Base-by-base conservation (phyloP, 1,140 invertebrate genomes). In the Amyelois transitella region DNA sequence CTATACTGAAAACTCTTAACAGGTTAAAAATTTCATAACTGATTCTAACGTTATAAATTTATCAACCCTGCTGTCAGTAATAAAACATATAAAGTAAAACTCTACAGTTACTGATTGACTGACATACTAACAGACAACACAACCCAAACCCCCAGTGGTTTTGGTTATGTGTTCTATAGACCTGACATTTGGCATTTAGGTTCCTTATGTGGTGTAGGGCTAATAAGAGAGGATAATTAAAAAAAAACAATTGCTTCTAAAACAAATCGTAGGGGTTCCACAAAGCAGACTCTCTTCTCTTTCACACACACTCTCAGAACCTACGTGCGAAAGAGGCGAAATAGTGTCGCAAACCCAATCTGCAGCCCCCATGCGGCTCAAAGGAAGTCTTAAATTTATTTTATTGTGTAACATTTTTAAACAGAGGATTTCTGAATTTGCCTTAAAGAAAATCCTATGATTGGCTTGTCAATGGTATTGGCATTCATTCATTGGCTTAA, bases 381-480 rank as follows among this genome's bases (percentile, higher is more conserved):
- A 53, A 49, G 62, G 60, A 71, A 58, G 58, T 58, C 61, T 68
- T 58, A 67, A 62, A 66, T 71, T 21, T 48, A 71, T 67, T 64
- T 62, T 48, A 71, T 67, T 64, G 60, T 60, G 52, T 45, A 55
- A 32, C 61, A 61, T 56, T 62, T 51, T 59, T 57, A n/a, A 38
- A 14, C 32, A 38, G 28, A 6, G 12, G 12, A 14, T 14, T 2
- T n/a, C n/a, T 14, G 32, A 8, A 38, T 1, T 38, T 38, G 32
- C 32, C n/a, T n/a, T 14, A 38, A 38, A 14, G 32, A 38, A 38
- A 38, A 28, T 28, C 7, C 25, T 28, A 38, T 14, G 32, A 38
- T 38, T 38, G 32, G 32, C 32, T 38, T 38, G 32, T 38, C 32
- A 14, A 14, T 38, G 32, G 7, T 6, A 28, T 8, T 28, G 25